Evolutionary conservation across 2,113 vertebrate genomes (phyloP).

Genomic region (Larimichthys crocea): DNA sequence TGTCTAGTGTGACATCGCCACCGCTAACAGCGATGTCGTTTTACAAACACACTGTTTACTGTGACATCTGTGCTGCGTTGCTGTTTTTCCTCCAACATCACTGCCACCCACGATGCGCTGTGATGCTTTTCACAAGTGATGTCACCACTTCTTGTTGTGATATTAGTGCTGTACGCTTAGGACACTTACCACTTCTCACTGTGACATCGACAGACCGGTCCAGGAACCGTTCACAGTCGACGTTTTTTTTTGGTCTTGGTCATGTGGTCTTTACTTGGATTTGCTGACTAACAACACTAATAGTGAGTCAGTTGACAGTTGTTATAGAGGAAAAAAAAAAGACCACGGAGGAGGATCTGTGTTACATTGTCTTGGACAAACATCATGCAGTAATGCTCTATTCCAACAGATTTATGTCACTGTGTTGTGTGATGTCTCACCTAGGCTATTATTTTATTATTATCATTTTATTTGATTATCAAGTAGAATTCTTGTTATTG

Average conservation of each 20-base stretch:
- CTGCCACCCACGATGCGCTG: conserved; percentile 9
- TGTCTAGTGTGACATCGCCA: conserved; percentile 27
- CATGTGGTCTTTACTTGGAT: not conserved
- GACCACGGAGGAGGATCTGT: not conserved
- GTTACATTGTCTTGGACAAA: conserved; percentile 2
- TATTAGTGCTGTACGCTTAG: conserved; percentile 5
- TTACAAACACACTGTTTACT: conserved; percentile 23
- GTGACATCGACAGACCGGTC: conserved; percentile 48
- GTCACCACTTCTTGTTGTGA: conserved; percentile 9
- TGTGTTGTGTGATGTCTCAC: not conserved
- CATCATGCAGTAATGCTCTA: not conserved
- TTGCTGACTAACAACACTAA: not conserved
- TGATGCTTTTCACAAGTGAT: conserved; percentile 23
- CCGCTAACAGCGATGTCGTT: conserved; percentile 3
- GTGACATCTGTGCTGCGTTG: conserved; percentile 7
- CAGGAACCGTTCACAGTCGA: not conserved
- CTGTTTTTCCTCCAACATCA: conserved; percentile 39
- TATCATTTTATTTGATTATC: not conserved
- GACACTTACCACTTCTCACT: conserved; percentile 49
- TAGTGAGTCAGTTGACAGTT: not conserved
- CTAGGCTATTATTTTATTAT: not conserved
- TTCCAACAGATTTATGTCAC: conserved; percentile 2
- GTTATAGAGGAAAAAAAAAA: not conserved
- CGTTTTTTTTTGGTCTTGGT: not conserved
- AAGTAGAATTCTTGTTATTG: not conserved